phyloP scores from a whole-genome alignment of 2,113 vertebrate species.

The Tragelaphus imberbis region DNA sequence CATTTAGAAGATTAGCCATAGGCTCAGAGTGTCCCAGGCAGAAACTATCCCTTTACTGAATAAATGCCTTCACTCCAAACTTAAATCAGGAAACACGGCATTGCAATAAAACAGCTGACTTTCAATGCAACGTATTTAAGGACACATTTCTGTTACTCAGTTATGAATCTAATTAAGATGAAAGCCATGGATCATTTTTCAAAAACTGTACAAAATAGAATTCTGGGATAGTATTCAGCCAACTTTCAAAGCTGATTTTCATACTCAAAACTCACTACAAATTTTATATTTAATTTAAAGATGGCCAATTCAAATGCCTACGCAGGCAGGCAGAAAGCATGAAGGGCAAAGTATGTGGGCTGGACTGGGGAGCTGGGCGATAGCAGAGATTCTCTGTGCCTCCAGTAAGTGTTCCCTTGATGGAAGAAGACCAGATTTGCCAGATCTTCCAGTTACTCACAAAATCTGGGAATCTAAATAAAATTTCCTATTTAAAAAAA shows the following conservation, averaged over 20 bases:
- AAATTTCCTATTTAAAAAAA: neutral
- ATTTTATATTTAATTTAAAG: neutral
- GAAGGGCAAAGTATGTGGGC: too few relatives aligned
- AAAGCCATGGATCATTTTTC: neutral
- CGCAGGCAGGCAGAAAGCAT: neutral
- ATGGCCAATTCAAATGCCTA: neutral
- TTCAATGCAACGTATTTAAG: neutral
- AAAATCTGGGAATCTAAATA: neutral
- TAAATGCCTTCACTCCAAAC: neutral
- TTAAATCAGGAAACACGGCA: neutral
- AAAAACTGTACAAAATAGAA: neutral
- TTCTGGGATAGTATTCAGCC: neutral
- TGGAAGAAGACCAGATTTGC: neutral
- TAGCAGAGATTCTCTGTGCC: too few relatives aligned
- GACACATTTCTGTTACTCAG: neutral
- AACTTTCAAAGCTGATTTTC: neutral
- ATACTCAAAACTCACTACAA: neutral
- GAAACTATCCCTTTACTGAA: neutral
- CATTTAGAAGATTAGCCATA: neutral
- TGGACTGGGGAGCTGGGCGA: neutral
- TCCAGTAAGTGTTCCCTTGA: fast-evolving
- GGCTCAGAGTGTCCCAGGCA: neutral
- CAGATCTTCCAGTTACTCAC: neutral
- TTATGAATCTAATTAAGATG: neutral
- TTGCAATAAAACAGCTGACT: neutral